Evolutionary conservation across 2,888 invertebrate species (phyloP).

Genomic region (Lydus trimaculatus): DNA sequence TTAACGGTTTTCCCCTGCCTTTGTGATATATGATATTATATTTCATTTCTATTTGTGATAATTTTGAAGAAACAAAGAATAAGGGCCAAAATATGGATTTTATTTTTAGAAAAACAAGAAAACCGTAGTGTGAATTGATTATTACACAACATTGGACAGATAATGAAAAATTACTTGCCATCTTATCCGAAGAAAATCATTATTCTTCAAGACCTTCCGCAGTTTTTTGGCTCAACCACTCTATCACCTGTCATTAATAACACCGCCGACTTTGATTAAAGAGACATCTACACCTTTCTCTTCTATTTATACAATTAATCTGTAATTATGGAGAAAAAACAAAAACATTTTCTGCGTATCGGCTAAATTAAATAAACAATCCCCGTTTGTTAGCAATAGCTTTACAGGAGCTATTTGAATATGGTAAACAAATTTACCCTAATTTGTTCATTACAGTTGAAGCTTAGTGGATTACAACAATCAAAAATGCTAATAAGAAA

Average conservation of each 20-base stretch:
- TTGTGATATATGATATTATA: background rate
- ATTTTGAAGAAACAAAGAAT: background rate
- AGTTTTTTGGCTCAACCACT: background rate
- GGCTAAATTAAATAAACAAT: too few relatives aligned
- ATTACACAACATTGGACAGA: background rate
- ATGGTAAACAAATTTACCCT: background rate
- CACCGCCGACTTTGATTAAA: background rate
- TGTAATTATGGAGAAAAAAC: background rate
- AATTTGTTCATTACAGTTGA: background rate
- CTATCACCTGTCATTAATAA: background rate
- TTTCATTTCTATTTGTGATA: background rate
- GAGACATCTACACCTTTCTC: background rate
- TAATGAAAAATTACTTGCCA: background rate
- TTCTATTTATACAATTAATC: background rate
- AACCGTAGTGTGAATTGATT: background rate
- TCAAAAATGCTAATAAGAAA: background rate
- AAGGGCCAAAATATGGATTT: background rate
- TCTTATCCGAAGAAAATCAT: background rate
- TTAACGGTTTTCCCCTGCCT: conserved; percentile 28
- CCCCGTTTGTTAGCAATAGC: too few relatives aligned
- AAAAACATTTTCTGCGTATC: background rate
- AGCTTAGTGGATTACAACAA: background rate
- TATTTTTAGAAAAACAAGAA: too few relatives aligned
- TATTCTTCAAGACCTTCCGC: background rate
- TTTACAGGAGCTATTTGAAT: background rate